Evolutionary conservation across 2,113 vertebrate species (phyloP).

Genomic region (Serilophus lunatus): DNA sequence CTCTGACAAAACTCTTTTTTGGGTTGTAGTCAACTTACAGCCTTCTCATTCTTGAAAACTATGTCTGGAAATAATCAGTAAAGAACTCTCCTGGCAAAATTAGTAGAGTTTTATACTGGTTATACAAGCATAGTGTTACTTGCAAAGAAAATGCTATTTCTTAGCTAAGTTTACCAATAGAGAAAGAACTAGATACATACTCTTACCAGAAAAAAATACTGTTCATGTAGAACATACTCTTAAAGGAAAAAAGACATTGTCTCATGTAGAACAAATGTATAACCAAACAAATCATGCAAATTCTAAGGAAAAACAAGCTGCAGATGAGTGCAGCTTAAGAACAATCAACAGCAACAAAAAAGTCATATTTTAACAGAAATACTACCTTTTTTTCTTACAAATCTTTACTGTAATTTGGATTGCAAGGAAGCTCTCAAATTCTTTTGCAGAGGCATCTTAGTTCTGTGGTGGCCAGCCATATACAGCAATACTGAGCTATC

Average conservation of each 20-base stretch:
- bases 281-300: background rate
- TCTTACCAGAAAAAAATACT: background rate
- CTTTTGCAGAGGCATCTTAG: background rate
- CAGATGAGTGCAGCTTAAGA: background rate
- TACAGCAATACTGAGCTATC: background rate
- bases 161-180: background rate
- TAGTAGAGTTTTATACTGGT: background rate
- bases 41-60: background rate
- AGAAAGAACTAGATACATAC: background rate
- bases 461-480: background rate
- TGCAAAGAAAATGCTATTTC: background rate
- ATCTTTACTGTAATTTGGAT: background rate
- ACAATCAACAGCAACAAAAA: background rate
- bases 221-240: background rate
- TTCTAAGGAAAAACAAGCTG: background rate
- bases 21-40: background rate
- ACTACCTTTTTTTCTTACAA: background rate
- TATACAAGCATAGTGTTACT: background rate
- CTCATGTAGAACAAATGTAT: background rate
- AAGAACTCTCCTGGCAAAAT: background rate
- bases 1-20: background rate
- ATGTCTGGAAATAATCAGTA: background rate
- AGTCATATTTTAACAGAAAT: background rate
- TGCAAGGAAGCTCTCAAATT: background rate
- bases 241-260: background rate